phyloP scores from a whole-genome alignment of 2,888 invertebrate species.

The Tiliacea aurago region DNA sequence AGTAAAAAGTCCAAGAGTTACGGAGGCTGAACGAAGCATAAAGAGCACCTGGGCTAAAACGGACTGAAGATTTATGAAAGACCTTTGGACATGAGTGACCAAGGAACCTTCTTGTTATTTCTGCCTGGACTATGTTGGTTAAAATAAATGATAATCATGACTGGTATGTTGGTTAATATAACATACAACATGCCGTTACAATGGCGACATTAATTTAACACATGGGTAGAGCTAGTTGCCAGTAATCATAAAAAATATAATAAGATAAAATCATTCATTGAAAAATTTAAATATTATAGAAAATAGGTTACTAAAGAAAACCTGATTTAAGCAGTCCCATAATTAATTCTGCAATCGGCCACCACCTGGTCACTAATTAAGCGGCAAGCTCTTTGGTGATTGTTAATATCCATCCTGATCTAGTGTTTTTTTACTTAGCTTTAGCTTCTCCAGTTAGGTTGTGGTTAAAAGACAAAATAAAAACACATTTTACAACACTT shows the following conservation, averaged over 20 bases:
- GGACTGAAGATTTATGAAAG: slow-evolving; percentile 16
- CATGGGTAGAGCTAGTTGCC: too few species aligned
- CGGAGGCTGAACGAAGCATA: slow-evolving; percentile 17
- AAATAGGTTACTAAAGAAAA: too few species aligned
- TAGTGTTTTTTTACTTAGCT: neutral
- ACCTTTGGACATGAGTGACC: slow-evolving; percentile 4
- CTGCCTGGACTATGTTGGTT: neutral
- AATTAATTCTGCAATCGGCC: slow-evolving; percentile 1
- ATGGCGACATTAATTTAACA: too few species aligned
- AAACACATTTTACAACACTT: neutral
- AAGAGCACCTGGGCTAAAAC: slow-evolving; percentile 28
- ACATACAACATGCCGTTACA: too few species aligned
- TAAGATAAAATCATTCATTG: too few species aligned
- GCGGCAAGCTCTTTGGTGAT: neutral
- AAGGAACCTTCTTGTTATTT: neutral
- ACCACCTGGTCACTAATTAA: neutral
- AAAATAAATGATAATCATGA: too few species aligned
- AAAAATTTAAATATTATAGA: too few species aligned
- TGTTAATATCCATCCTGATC: slow-evolving; percentile 2
- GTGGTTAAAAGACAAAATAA: neutral
- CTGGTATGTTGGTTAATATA: too few species aligned
- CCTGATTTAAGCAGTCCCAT: neutral
- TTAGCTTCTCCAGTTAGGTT: neutral
- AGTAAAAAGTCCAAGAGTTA: slow-evolving; percentile 3
- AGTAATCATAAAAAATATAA: too few species aligned